These are phyloP conservation scores for Seira sanloemensis DNA, from an alignment of 2,888 invertebrate genomes.

Conservation along the genomic window DNA sequence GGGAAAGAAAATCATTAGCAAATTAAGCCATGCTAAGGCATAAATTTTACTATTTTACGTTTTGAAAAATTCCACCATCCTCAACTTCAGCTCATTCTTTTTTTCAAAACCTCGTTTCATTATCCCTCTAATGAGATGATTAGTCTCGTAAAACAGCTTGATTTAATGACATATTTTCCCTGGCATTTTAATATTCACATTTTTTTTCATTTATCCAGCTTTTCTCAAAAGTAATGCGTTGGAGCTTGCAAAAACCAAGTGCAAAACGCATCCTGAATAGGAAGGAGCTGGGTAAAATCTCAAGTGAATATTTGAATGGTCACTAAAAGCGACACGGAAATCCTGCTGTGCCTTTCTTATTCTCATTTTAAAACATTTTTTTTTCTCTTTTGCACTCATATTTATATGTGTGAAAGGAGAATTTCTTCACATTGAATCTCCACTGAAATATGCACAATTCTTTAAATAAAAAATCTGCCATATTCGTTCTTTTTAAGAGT, in stretches of 20 bases:
- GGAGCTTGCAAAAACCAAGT: neutral
- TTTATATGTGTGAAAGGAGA: neutral
- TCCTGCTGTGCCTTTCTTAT: constrained; percentile 43
- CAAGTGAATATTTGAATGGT: constrained; percentile 1
- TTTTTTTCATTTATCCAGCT: neutral
- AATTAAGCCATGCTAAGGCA: neutral
- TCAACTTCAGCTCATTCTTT: too few relatives aligned
- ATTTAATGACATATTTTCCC: constrained; percentile 26
- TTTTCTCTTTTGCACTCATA: neutral
- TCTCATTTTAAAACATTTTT: neutral
- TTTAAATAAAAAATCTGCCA: neutral
- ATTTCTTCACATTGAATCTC: neutral
- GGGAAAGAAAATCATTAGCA: neutral
- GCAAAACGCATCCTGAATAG: neutral
- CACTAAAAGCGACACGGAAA: constrained; percentile 15
- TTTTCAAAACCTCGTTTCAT: neutral
- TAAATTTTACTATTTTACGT: too few relatives aligned
- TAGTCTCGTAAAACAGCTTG: constrained; percentile 36
- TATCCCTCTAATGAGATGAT: constrained; percentile 40
- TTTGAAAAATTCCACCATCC: too few relatives aligned
- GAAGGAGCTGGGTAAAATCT: neutral
- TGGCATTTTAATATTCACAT: neutral
- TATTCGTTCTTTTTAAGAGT: neutral
- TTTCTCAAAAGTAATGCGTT: neutral
- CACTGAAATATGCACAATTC: too few relatives aligned